phyloP scores from a whole-genome alignment of 1,140 invertebrate species.

The Plectrocnemia conspersa region DNA sequence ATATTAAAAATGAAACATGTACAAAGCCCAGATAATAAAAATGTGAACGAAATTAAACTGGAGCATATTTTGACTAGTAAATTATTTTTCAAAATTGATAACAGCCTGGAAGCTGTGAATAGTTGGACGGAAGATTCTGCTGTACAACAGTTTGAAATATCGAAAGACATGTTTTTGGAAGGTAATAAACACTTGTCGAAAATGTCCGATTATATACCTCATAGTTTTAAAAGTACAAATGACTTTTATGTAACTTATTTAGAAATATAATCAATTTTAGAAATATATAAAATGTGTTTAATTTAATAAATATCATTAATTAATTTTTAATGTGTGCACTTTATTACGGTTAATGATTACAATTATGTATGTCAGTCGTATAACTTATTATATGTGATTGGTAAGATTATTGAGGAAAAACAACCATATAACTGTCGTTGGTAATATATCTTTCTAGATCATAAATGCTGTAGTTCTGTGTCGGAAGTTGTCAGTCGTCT shows the following conservation, averaged over 20 bases:
- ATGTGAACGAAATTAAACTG: conserved; percentile 40
- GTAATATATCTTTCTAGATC: no score
- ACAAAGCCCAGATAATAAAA: neutral
- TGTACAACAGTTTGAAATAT: conserved; percentile 48
- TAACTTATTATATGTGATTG: no score
- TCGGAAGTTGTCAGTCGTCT: no score
- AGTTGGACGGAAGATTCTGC: conserved; percentile 48
- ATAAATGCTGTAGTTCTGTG: no score
- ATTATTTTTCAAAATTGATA: conserved; percentile 48
- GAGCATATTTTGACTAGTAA: conserved; percentile 45
- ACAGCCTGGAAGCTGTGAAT: conserved; percentile 44
- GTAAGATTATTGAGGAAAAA: no score
- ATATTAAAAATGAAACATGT: conserved; percentile 34
- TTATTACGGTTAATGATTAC: no score
- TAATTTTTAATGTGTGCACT: no score
- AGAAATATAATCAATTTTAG: conserved; percentile 4
- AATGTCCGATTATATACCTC: conserved; percentile 52
- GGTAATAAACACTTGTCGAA: conserved; percentile 50
- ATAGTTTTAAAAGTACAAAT: conserved; percentile 49
- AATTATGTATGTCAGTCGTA: no score
- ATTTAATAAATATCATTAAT: no score
- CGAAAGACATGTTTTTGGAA: conserved; percentile 52
- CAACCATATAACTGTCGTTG: no score
- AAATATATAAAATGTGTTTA: conserved; percentile 4
- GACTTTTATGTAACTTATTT: conserved; percentile 54